Evolutionary conservation across 2,113 vertebrate species (phyloP), one percentile per base, ranked within the genome.

Genomic region (Vanacampus margaritifer): DNA sequence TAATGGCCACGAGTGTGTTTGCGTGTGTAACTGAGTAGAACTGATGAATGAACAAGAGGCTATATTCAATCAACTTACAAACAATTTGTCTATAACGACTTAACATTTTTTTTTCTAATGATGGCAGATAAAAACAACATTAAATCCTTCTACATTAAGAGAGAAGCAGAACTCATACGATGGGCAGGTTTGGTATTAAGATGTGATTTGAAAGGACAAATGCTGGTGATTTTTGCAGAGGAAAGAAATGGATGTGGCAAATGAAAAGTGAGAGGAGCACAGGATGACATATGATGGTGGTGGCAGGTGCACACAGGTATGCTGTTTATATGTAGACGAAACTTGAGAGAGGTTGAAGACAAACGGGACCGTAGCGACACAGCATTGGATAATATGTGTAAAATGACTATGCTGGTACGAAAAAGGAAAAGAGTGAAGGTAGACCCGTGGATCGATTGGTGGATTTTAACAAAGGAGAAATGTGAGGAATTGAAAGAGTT

Each of bases 1-100:
- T 75, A 69, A 61, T 78, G 64, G 64, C n/a, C 10, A 23, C 23
- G 39, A 43, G 14, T 45, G 11, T 46, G 43, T 65, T 36, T 51
- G 26, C 13, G 56, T 17, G 67, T 23, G 13, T n/a, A 58, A 69
- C 23, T 51, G 58, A 43, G 17, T 14, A 61, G 46, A 8, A 41
- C 5, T 24, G 13, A 16, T 62, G 60, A 43, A 16, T 43, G 6
- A 41, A 43, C 60, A 43, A 41, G 21, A 39, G 36, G 36, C 11
- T 23, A 23, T 10, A 57, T 57, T 57, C 54, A 13, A 35, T 32
- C 54, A 57, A 23, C 16, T 26, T 57, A 17, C 35, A 62, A 43
- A 26, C n/a, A 43, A 62, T 62, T 41, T 24, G 10, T 61, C 19
- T 3, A 11, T 39, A 7, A 13, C 11, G 6, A 61, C 36, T n/a